Evolutionary conservation across 2,113 vertebrate species (phyloP).

Genomic region (Eptesicus fuscus): DNA sequence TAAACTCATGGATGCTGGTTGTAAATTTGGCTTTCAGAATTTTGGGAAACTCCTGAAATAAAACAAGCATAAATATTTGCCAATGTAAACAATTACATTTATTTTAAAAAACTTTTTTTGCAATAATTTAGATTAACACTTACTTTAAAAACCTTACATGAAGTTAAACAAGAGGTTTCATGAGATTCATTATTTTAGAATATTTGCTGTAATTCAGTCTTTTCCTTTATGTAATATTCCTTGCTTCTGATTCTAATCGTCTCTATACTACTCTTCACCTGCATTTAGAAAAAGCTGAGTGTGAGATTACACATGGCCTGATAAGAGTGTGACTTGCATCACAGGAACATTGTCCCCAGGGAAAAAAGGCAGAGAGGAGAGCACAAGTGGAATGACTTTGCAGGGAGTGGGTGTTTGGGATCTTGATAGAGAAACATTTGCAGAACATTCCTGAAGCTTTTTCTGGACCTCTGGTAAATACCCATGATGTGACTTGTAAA

Average conservation of each 20-base stretch:
- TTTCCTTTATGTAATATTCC: not conserved
- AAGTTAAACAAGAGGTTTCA: constrained; percentile 21
- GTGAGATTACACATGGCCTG: not conserved
- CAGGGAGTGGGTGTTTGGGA: not conserved
- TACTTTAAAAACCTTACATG: not conserved
- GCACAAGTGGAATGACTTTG: not conserved
- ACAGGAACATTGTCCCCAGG: not conserved
- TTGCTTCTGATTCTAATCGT: not conserved
- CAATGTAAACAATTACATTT: constrained; percentile 19
- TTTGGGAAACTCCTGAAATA: constrained; percentile 23
- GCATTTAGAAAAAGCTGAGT: not conserved
- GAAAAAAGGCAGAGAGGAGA: not conserved
- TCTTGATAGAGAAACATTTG: not conserved
- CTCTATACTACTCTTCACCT: not conserved
- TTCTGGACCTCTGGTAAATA: not conserved
- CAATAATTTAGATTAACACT: constrained; percentile 2
- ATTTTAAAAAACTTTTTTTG: not conserved
- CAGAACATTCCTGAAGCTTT: not conserved
- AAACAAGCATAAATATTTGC: constrained; percentile 31
- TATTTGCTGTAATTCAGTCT: not conserved
- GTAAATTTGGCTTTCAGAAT: constrained; percentile 19
- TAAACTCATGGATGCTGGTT: constrained; percentile 3
- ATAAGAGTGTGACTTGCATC: not conserved
- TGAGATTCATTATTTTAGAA: constrained; percentile 31
- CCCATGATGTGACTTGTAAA: not conserved